phyloP scores from a whole-genome alignment of 2,888 invertebrate genomes.

The Microchrysa polita region DNA sequence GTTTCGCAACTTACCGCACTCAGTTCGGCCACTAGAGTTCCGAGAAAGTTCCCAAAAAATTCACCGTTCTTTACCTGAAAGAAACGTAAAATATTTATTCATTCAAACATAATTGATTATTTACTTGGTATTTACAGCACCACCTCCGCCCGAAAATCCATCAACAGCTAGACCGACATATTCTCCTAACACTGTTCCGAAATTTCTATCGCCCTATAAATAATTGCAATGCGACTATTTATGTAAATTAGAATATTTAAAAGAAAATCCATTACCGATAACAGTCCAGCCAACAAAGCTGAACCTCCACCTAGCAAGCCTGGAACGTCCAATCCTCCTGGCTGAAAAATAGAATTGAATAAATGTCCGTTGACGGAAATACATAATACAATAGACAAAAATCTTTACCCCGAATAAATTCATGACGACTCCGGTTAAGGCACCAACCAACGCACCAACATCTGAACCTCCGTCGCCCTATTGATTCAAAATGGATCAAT shows the following conservation, averaged over 20 bases:
- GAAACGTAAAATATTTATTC: neutral
- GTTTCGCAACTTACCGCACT: conserved; percentile 61
- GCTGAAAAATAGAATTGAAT: conserved; percentile 53
- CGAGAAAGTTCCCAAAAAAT: conserved; percentile 62
- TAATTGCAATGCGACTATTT: neutral
- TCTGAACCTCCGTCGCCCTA: conserved; percentile 64
- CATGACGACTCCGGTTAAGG: conserved; percentile 61
- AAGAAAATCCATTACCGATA: conserved; percentile 54
- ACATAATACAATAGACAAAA: too few relatives aligned
- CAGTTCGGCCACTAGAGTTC: conserved; percentile 61
- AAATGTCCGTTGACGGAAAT: neutral
- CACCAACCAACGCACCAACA: conserved; percentile 63
- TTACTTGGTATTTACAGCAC: conserved; percentile 57
- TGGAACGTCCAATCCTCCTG: conserved; percentile 62
- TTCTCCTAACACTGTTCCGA: conserved; percentile 61
- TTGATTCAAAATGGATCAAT: neutral
- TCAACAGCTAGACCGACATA: conserved; percentile 63
- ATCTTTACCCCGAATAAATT: conserved; percentile 62
- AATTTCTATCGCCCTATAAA: conserved; percentile 60
- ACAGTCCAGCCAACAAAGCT: conserved; percentile 60
- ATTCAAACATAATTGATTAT: conserved; percentile 7
- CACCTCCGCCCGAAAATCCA: conserved; percentile 63
- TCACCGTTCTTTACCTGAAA: conserved; percentile 62
- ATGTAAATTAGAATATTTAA: neutral
- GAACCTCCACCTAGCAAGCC: conserved; percentile 59